Percentiles rank a stretch among this genome's conserved stretches.
phyloP scores from a whole-genome alignment of 2,888 invertebrate species.

The Trachelus iudaicus region DNA sequence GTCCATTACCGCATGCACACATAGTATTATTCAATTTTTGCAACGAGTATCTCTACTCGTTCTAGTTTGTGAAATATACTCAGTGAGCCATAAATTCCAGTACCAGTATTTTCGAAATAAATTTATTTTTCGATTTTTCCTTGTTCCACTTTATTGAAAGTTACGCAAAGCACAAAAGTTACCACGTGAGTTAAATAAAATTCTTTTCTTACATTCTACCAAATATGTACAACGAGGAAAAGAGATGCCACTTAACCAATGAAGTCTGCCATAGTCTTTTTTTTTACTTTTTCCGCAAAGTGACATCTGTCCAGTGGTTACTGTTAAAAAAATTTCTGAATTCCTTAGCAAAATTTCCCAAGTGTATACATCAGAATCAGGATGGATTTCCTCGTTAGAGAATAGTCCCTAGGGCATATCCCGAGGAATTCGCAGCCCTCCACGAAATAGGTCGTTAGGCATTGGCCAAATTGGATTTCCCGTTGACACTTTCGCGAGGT shows the following conservation, averaged over 20 bases:
- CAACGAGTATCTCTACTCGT: not conserved
- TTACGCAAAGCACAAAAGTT: not conserved
- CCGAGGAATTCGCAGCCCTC: not conserved
- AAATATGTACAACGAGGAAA: not conserved
- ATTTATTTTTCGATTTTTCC: not conserved
- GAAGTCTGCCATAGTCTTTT: not conserved
- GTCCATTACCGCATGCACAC: conserved; percentile 48
- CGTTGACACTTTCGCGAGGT: not conserved
- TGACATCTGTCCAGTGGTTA: not conserved
- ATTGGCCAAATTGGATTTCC: not conserved
- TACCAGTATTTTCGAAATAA: not conserved
- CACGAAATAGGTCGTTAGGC: not conserved
- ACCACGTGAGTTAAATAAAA: not conserved
- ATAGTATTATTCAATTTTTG: not conserved
- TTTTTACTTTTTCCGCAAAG: not conserved
- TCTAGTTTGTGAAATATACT: not conserved
- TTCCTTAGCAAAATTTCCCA: not conserved
- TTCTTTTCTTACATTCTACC: not conserved
- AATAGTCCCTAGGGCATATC: not conserved
- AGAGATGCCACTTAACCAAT: not conserved
- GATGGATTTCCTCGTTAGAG: not conserved
- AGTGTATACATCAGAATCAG: not conserved
- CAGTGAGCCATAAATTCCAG: not conserved
- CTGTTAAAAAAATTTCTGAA: not conserved
- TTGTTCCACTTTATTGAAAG: not conserved